phyloP scores from a whole-genome alignment of 2,113 vertebrate species.

The Psittacula cyanocephala region DNA sequence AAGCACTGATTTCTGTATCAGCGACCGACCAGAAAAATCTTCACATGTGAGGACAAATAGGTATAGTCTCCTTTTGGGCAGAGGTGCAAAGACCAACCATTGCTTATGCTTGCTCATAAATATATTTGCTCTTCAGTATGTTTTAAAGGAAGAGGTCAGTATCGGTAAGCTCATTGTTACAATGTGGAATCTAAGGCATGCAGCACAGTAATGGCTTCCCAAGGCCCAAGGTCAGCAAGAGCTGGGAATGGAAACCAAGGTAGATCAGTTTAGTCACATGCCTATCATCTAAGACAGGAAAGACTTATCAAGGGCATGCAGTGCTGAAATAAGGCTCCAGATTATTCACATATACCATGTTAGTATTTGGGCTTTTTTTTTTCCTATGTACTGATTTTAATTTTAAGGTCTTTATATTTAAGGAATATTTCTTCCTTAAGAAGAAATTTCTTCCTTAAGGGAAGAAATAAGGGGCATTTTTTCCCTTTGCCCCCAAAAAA shows the following conservation, averaged over 20 bases:
- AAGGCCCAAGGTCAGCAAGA: not conserved
- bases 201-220: not conserved
- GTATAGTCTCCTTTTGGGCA: not conserved
- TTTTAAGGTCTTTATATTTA: not conserved
- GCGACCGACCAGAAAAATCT: accelerated
- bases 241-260: not conserved
- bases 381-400: not conserved
- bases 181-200: not conserved
- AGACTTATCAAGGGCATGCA: not conserved
- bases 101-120: not conserved
- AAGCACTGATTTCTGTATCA: not conserved
- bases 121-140: accelerated
- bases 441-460: no score
- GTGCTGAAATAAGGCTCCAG: not conserved
- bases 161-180: not conserved
- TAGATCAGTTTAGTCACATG: not conserved
- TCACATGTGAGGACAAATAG: not conserved
- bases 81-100: not conserved
- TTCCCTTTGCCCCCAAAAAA: not conserved
- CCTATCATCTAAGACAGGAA: not conserved
- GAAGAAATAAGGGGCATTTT: not conserved
- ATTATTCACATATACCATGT: not conserved
- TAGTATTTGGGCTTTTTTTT: accelerated
- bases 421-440: not conserved
- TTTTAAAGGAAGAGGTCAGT: not conserved